A percentile compares a stretch with the other conserved stretches of the same genome.
These are phyloP conservation scores for Eristalinus aeneus DNA, from an alignment of 2,888 invertebrate species.

Conservation along the genomic window DNA sequence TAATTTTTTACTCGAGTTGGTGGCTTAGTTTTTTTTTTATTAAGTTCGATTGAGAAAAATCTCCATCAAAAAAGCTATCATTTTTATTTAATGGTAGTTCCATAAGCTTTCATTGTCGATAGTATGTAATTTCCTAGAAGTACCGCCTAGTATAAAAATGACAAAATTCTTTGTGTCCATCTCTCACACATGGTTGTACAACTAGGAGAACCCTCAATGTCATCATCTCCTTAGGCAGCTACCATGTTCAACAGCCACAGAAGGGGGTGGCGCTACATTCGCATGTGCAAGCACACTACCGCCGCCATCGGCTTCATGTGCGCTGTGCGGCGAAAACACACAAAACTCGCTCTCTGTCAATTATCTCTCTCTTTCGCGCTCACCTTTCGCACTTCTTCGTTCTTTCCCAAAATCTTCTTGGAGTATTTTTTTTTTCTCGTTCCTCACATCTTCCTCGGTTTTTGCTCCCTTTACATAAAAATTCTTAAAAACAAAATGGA, in stretches of 20 bases:
- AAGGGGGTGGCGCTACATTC: slow-evolving; percentile 5
- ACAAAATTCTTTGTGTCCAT: no score
- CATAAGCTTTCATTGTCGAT: no score
- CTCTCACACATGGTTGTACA: not conserved
- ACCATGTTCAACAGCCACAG: not conserved
- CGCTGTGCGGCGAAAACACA: slow-evolving; percentile 46
- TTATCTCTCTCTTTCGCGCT: slow-evolving; percentile 23
- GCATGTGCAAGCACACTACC: not conserved
- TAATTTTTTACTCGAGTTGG: no score
- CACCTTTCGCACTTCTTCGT: slow-evolving; percentile 23
- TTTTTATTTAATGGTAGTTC: no score
- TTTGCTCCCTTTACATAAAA: slow-evolving; percentile 72
- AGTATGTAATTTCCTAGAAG: no score
- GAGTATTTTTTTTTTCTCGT: slow-evolving; percentile 43
- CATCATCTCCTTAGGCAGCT: not conserved
- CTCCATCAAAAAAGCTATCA: no score
- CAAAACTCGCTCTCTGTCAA: slow-evolving; percentile 42
- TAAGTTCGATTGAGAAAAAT: no score
- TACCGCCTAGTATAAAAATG: no score
- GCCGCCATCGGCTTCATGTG: slow-evolving; percentile 35
- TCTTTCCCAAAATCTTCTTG: slow-evolving; percentile 49
- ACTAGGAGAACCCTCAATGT: not conserved
- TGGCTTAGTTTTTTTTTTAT: no score
- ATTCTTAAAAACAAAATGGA: slow-evolving; percentile 80
- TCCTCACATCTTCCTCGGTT: slow-evolving; percentile 63